Evolutionary conservation across 2,113 vertebrate genomes (phyloP).

Genomic region (Solea solea): DNA sequence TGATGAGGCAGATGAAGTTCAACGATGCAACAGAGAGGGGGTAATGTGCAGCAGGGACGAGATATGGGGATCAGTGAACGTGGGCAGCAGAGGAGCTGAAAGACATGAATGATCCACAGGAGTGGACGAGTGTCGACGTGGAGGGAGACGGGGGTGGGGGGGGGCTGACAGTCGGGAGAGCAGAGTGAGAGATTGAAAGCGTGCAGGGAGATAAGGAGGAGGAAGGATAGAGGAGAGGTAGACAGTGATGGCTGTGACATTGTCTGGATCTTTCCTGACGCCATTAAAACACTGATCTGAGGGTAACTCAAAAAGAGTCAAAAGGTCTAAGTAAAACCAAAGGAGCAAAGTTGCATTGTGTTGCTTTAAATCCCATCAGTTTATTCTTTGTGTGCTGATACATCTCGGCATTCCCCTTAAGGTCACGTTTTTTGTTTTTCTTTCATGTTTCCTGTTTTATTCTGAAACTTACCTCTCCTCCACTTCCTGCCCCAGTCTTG

Average conservation of each 20-base stretch:
- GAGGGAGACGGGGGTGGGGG: conserved; percentile 9
- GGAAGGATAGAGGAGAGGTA: neutral
- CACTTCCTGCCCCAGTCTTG: too few species aligned
- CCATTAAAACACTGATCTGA: too few species aligned
- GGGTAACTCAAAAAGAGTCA: too few species aligned
- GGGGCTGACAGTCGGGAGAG: conserved; percentile 25
- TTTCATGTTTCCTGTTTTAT: too few species aligned
- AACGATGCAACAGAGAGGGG: conserved; percentile 24
- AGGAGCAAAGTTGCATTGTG: too few species aligned
- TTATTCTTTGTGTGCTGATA: too few species aligned
- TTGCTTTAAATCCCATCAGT: too few species aligned
- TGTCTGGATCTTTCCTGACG: too few species aligned
- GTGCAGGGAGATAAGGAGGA: neutral
- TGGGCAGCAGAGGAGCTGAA: conserved; percentile 29
- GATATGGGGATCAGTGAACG: conserved; percentile 46
- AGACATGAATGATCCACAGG: conserved; percentile 23
- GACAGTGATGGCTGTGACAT: conserved; percentile 1
- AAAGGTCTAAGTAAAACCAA: too few species aligned
- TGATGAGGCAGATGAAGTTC: conserved; percentile 31
- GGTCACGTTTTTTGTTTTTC: too few species aligned
- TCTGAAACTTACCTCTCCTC: too few species aligned
- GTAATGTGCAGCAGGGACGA: neutral
- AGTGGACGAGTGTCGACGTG: conserved; percentile 35
- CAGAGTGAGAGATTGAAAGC: conserved; percentile 29
- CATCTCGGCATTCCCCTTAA: too few species aligned